Evolutionary conservation across 2,113 vertebrate genomes (phyloP), one percentile per base, ranked within the genome.

Genomic region (Cynoglossus semilaevis): DNA sequence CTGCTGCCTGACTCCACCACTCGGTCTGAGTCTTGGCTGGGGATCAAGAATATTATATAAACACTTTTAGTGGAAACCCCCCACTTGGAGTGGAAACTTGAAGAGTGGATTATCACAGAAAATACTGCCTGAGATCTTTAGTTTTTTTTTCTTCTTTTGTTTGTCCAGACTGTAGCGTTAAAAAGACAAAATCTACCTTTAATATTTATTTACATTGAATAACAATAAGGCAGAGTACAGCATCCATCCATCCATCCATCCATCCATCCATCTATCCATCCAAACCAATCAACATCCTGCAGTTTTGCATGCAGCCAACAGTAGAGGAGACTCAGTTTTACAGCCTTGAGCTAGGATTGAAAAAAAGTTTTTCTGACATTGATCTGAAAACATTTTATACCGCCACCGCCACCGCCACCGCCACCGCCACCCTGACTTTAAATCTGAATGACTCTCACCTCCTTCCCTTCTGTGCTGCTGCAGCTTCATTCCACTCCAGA

Each of bases 361-460:
- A n/a, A n/a, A n/a, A n/a, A n/a, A n/a, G n/a, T n/a, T n/a, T 13
- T 11, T 41, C 38, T 10, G 8, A 17, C 9, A 16, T 9, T 22
- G 12, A 19, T 41, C 15, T 4, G 4, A 11, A 14, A 38, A 44
- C 15, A 22, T 11, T 11, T 6, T 1, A 29, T 19, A 22, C 18
- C 46, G 8, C 19, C 15, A 14, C 38, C 38, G 5, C 1, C 37
- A 1, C 53, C 14, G 15, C 17, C 2, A 41, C 16, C 37, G 53
- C 56, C 51, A 8, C 1, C 11, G 11, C 14, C 12, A 57, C 13
- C 29, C 15, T 22, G 55, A 1, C n/a, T 5, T 1, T 19, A 6
- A 11, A 58, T 42, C 9, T 40, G 72, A 70, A 44, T 38, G 15
- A 42, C 17, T 44, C 85, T 89, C 83, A 87, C 87, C 84, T 87